These are phyloP conservation scores for Boulengeromyrus knoepffleri DNA, from an alignment of 2,113 vertebrate genomes.

Conservation along the genomic window DNA sequence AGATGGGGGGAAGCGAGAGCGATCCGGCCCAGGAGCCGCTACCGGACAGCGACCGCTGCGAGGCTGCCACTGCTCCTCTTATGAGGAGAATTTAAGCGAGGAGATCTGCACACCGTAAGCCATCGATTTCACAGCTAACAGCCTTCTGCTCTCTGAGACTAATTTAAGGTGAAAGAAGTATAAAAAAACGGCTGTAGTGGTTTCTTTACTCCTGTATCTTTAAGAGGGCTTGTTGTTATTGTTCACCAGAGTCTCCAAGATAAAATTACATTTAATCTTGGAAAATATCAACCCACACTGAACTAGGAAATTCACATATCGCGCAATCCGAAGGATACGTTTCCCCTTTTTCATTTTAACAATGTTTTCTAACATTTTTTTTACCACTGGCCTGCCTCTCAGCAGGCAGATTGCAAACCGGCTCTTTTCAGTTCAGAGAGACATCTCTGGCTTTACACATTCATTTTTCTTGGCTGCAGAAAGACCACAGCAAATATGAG, in stretches of 20 bases:
- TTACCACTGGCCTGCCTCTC: not conserved
- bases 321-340: constrained; percentile 38
- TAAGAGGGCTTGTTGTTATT: not conserved
- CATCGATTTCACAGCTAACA: not conserved
- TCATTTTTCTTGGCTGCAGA: constrained; percentile 52
- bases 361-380: not conserved
- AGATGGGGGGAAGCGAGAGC: not conserved
- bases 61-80: not conserved
- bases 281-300: not conserved
- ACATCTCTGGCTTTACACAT: constrained; percentile 43
- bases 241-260: not conserved
- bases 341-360: constrained; percentile 34
- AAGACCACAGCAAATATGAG: not conserved
- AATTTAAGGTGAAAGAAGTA: not conserved
- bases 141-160: not conserved
- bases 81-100: not conserved
- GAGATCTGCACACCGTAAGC: not conserved
- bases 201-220: not conserved
- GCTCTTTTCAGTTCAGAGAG: constrained; percentile 46
- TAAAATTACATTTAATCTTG: not conserved
- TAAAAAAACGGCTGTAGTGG: not conserved
- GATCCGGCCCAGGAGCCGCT: not conserved
- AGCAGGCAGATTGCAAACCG: constrained; percentile 41
- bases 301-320: constrained; percentile 22
- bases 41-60: too few species aligned